Conservation (phyloP, 2,113 vertebrate genomes). For the Elephas maximus region DNA sequence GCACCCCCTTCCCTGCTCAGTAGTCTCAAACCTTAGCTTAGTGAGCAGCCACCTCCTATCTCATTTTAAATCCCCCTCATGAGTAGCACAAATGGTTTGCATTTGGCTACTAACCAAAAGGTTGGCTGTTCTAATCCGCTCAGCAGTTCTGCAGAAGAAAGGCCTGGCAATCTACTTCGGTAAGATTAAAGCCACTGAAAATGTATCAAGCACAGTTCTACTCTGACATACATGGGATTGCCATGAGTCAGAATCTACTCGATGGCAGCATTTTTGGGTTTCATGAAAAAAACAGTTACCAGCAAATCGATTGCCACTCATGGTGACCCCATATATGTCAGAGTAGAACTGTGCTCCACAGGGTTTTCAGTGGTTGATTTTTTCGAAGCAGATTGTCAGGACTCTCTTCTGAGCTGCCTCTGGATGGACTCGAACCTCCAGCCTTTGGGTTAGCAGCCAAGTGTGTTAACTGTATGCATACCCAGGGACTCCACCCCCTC, state of each 20-base stretch:
- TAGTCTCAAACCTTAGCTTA: background rate
- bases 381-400: background rate
- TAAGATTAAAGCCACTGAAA: background rate
- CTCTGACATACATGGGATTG: no score
- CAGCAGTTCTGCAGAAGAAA: no score
- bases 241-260: no score
- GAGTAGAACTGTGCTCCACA: background rate
- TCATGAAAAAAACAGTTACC: background rate
- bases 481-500: background rate
- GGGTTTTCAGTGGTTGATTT: background rate
- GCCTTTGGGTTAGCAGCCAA: background rate
- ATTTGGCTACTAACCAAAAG: background rate
- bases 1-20: background rate
- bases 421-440: background rate
- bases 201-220: background rate
- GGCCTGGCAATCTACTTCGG: background rate
- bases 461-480: background rate
- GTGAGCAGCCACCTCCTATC: background rate
- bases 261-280: no score
- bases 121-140: background rate
- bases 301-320: background rate
- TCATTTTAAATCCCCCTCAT: background rate
- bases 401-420: background rate
- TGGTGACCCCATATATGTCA: background rate
- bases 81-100: background rate